A percentile compares a stretch with the other conserved stretches of the same genome.
Evolutionary conservation across 2,797 vertebrate genomes (phyloP).

Genomic region (Mareca strepera): DNA sequence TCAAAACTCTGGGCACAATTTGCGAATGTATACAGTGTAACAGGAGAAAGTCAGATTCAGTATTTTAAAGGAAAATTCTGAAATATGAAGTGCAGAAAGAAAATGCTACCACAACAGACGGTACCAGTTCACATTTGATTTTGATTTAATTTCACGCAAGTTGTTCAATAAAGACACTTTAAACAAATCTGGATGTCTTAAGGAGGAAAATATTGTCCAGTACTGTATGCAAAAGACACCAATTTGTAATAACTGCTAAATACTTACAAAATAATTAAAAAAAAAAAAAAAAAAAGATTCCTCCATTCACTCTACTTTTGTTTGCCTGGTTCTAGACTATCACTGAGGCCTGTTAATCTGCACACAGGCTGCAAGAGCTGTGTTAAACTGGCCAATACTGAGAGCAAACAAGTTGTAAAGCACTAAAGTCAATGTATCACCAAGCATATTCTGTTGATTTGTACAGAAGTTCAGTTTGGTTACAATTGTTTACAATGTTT

Average conservation of each 20-base stretch:
- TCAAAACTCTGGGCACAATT: neutral
- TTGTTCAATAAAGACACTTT: neutral
- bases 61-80: neutral
- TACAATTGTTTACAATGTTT: neutral
- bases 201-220: neutral
- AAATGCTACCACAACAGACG: neutral
- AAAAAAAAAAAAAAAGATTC: neutral
- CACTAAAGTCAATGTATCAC: neutral
- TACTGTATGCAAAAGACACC: neutral
- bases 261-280: conserved; percentile 4
- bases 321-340: neutral
- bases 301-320: neutral
- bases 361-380: neutral
- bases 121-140: neutral
- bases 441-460: neutral
- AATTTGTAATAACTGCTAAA: neutral
- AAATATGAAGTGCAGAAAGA: neutral
- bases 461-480: neutral
- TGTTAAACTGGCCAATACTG: neutral
- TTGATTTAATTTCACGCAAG: neutral
- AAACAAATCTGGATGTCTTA: neutral
- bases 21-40: neutral
- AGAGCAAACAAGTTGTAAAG: neutral
- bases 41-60: neutral
- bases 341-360: neutral